A percentile compares a stretch with the other conserved stretches of the same genome.
phyloP scores from a whole-genome alignment of 2,888 invertebrate species.

The Apeira syringaria region DNA sequence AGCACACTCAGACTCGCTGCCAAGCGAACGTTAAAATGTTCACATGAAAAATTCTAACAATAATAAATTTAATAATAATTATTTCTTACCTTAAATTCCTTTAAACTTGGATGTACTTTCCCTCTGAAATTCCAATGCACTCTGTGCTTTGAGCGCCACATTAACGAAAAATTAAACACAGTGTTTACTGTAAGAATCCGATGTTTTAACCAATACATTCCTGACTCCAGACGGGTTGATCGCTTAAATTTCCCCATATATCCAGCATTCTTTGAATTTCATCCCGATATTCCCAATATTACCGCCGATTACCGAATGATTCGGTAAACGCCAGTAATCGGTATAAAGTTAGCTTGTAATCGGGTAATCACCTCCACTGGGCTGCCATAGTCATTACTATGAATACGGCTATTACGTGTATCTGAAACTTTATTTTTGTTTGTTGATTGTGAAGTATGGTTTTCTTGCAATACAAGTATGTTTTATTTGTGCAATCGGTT shows the following conservation, averaged over 20 bases:
- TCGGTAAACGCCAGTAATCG: constrained; percentile 63
- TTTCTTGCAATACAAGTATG: constrained; percentile 6
- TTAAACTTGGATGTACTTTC: too few species aligned
- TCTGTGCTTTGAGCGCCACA: constrained; percentile 28
- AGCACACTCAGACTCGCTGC: too few species aligned
- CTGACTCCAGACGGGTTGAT: constrained; percentile 36
- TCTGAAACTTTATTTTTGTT: constrained; percentile 43
- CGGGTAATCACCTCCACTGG: constrained; percentile 73
- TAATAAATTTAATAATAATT: too few species aligned
- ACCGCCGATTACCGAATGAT: constrained; percentile 72
- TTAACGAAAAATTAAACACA: constrained; percentile 59
- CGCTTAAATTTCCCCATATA: constrained; percentile 43
- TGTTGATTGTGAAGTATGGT: constrained; percentile 19
- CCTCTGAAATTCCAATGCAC: constrained; percentile 49
- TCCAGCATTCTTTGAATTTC: constrained; percentile 49
- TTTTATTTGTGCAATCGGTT: too few species aligned
- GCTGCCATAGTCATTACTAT: constrained; percentile 68
- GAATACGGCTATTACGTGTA: constrained; percentile 60
- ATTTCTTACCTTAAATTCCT: constrained; percentile 25
- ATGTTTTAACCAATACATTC: constrained; percentile 22
- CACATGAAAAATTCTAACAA: too few species aligned
- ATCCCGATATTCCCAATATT: constrained; percentile 60
- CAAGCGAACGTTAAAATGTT: too few species aligned
- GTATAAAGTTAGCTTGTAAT: constrained; percentile 56
- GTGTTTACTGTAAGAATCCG: constrained; percentile 51